Evolutionary conservation across 2,797 vertebrate species (phyloP), one percentile per base, ranked within the genome.

Genomic region (Myripristis murdjan): DNA sequence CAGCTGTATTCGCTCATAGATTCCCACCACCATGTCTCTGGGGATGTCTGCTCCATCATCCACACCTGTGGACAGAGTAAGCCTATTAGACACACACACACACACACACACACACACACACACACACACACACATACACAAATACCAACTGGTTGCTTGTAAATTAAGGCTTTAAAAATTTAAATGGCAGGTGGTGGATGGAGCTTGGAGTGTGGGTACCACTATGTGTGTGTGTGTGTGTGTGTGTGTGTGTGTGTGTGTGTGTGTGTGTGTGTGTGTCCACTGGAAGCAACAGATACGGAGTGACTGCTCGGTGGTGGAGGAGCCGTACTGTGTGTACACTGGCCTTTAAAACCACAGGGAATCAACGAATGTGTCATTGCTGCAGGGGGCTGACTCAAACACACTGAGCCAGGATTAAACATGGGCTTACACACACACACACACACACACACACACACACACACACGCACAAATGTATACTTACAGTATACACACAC

Each of bases 31-130:
- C 95, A 98, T 95, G 70, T 99, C 98, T 75, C 97, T 94, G 35
- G 98, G 98, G 82, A 99, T 99, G 87, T 99, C 98, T 0, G 97
- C 98, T 4, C 98, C 98, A 0, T 99, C 98, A 0, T 99, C 98
- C 72, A 99, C 98, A 63, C 98, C 98, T 99, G 51, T 20, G 28
- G 82, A 16, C 35, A 37, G 11, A 64, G 73, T 0, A 48, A 41
- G 9, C 59, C 44, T 22, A 35, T 70, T 61, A 79, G 15, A 37
- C 41, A 28, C 39, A 60, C 10, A 12, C 16, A 23, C 1, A 24
- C 22, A 58, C 24, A 28, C 9, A n/a, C 46, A 47, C 10, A 10
- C 33, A 35, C 37, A 39, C 37, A 39, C 37, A 12, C 12, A 1
- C 12, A 12, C 9, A 39, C 28, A 31, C 28, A 31, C 28, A 31